Base-by-base conservation (phyloP, 2,113 vertebrate species). In the Triplophysa dalaica region DNA sequence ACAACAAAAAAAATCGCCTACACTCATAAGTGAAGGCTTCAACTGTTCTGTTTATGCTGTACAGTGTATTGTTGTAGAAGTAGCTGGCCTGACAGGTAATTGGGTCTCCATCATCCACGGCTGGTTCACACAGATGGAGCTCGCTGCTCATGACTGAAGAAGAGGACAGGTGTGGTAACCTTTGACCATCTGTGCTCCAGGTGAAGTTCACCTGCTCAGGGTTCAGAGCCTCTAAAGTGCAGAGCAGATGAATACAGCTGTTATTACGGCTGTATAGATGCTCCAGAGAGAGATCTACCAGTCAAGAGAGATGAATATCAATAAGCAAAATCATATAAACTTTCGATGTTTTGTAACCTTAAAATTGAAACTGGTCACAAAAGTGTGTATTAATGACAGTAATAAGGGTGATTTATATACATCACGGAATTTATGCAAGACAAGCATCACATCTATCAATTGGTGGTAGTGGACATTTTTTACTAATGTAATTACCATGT, bases 191-290 rank as follows among this genome's bases (percentile, higher is more conserved):
- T 67, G 1, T 52, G 52, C 1, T 68, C 87, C 87, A 88, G 48
- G 73, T 85, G 75, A 88, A 81, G 73, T 77, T 77, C 12, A 77
- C 68, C 33, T 29, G n/a, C 38, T 76, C 66, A 56, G 68, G 17
- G 8, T 13, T 38, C 11, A 69, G 33, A 64, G 4, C 21, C 9
- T 77, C 33, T 64, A 84, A 4, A 48, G 64, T 70, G 41, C 87
- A 87, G 62, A 83, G n/a, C 70, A 86, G 81, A 64, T 62, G 62
- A 5, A 86, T 2, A 68, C 87, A 88, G 48, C 1, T 65, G 52
- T 3, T 1, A 54, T 54, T 7, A 70, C 17, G 70, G 65, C 29
- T 81, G 72, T 76, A 66, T 26, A 67, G 26, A 26, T 0, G 16
- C 77, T 78, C 13, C 67, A 87, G 38, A 2, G n/a, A 65, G 33